Base-by-base conservation (phyloP, 2,113 vertebrate genomes). In the Labrus mixtus region DNA sequence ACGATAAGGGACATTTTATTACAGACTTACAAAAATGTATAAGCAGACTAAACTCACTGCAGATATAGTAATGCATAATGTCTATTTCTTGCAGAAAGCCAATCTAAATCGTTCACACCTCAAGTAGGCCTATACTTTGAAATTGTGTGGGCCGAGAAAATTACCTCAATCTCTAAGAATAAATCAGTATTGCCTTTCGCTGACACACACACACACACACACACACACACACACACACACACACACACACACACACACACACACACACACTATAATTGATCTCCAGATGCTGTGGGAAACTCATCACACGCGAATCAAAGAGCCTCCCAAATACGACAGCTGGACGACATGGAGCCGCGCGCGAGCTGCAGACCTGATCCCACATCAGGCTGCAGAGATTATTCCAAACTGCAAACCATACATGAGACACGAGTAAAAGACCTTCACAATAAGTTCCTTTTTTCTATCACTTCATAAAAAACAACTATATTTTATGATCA, bases 281-380 rank as follows among this genome's bases (percentile, higher is more conserved):
- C 85, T 92, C 86, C 90, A 91, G 87, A 93, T 91, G 90, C 82
- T 86, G 43, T 41, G 78, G 68, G 82, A 89, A 81, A 90, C 65
- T 77, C 88, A 85, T 89, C 85, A 85, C 87, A 85, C 60, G 78
- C 76, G 71, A 88, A 92, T 91, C 89, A 88, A 92, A 93, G 84
- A 82, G 73, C 76, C 78, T 80, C 73, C 84, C 68, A 54, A 67
- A 85, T 79, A 58, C 87, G 90, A 91, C 92, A 93, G 90, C 89
- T 92, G 93, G 88, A 82, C 83, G 72, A 39, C 10, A 69, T 41
- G 62, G 75, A 79, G 20, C 37, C 80, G 33, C 61, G 7, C 63
- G 41, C 73, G 56, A 23, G 29, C 67, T 73, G 80, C 64, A 15
- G 54, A 53, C 17, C 25, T 89, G 88, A 92, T 90, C 88, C 88